Conservation (phyloP, 2,797 vertebrate genomes). For the Lophotriccus pileatus region DNA sequence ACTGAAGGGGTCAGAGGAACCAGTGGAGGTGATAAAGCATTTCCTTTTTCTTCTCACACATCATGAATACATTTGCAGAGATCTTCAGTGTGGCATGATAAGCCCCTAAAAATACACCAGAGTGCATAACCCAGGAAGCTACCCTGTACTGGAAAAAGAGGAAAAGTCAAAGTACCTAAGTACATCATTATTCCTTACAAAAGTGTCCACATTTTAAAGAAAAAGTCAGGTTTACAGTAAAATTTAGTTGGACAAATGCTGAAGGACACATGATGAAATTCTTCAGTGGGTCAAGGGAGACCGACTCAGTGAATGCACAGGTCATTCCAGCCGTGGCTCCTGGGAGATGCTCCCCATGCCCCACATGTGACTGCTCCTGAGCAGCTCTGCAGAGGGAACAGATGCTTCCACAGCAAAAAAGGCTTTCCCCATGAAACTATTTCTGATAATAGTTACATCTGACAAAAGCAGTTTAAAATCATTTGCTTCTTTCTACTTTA, state of each 20-base stretch:
- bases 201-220: neutral
- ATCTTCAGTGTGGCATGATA: neutral
- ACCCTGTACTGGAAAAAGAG: neutral
- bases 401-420: neutral
- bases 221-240: neutral
- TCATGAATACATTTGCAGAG: neutral
- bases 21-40: neutral
- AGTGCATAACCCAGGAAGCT: neutral
- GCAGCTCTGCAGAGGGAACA: rapidly evolving
- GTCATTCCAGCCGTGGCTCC: neutral
- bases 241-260: neutral
- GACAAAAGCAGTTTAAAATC: neutral
- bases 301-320: rapidly evolving
- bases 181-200: neutral
- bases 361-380: rapidly evolving
- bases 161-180: neutral
- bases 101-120: neutral
- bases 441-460: neutral
- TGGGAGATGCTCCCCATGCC: neutral
- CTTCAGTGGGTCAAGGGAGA: neutral
- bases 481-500: neutral
- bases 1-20: neutral
- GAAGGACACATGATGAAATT: neutral
- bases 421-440: neutral
- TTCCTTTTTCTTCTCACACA: neutral